Percentiles rank a stretch among this genome's conserved stretches.
These are phyloP conservation scores for Fabriciana adippe DNA, from an alignment of 2,888 invertebrate species.

Conservation along the genomic window DNA sequence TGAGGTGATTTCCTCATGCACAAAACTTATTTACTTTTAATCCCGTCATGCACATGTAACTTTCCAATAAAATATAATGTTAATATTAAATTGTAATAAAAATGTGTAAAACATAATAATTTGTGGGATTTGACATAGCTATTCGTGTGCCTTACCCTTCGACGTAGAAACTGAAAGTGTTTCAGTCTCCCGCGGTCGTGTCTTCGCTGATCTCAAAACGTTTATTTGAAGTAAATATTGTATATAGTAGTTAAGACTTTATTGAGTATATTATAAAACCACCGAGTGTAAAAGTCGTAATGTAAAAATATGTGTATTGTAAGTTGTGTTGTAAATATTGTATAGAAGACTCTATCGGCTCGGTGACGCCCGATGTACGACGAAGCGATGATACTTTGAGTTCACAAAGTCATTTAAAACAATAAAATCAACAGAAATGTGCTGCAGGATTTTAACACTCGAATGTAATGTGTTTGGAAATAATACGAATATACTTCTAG, in stretches of 20 bases:
- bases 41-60: neutral
- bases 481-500: neutral
- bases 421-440: too few species aligned
- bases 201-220: conserved; percentile 20
- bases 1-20: neutral
- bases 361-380: too few species aligned
- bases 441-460: conserved; percentile 41
- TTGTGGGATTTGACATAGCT: conserved; percentile 19
- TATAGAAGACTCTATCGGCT: conserved; percentile 15
- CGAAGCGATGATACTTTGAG: too few species aligned
- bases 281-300: conserved; percentile 22
- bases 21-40: neutral
- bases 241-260: conserved; percentile 15
- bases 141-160: conserved; percentile 32
- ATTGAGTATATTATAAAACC: conserved; percentile 4
- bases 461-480: conserved; percentile 19
- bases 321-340: conserved; percentile 43
- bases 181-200: neutral
- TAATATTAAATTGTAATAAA: too few species aligned
- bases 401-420: too few species aligned
- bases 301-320: conserved; percentile 6
- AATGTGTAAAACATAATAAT: neutral
- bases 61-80: too few species aligned
- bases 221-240: conserved; percentile 6
- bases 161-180: conserved; percentile 2